Conservation (phyloP, 2,113 vertebrate genomes). For the Datnioides undecimradiatus region DNA sequence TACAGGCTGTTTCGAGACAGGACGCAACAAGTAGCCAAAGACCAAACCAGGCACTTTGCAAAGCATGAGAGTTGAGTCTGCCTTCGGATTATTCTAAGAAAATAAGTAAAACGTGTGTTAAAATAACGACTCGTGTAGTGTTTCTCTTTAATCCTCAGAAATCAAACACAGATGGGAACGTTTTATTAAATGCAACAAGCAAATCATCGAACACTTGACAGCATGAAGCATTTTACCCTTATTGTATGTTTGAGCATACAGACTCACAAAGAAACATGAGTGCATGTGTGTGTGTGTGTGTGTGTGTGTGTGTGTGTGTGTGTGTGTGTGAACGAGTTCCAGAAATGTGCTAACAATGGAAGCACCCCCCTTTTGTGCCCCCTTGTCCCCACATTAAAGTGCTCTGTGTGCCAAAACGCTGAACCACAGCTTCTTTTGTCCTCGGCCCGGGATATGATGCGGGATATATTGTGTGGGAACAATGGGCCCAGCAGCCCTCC, state of each 20-base stretch:
- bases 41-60: not conserved
- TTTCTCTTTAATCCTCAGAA: not conserved
- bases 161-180: not conserved
- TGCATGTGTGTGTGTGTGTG: not conserved
- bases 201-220: not conserved
- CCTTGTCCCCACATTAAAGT: constrained; percentile 45
- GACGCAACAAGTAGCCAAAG: constrained; percentile 26
- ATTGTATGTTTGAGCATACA: not conserved
- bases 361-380: constrained; percentile 18
- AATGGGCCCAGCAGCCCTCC: constrained; percentile 39
- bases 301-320: not conserved
- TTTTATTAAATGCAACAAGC: not conserved
- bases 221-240: not conserved
- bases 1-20: constrained; percentile 34
- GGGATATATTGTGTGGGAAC: constrained; percentile 60
- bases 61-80: not conserved
- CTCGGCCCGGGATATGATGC: constrained; percentile 53
- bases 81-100: not conserved
- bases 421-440: constrained; percentile 70
- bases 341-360: constrained; percentile 59
- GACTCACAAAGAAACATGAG: not conserved
- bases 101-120: not conserved
- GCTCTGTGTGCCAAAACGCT: constrained; percentile 66
- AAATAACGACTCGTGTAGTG: not conserved
- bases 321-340: constrained; percentile 29